Percentiles rank a stretch among this genome's conserved stretches.
Conservation (phyloP, 2,888 invertebrate species). For the Ochropleura leucogaster region DNA sequence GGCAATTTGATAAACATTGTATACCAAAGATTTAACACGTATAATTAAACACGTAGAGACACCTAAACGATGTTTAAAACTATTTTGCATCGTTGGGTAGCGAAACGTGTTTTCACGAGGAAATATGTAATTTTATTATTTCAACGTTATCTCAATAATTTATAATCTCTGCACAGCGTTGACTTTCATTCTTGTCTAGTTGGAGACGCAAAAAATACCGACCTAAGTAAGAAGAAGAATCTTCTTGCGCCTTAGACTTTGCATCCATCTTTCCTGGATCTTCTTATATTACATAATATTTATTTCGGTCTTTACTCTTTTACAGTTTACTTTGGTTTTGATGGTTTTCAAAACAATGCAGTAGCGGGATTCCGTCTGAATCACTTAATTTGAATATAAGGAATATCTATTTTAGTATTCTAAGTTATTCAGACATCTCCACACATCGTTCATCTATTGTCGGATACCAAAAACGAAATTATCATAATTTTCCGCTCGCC, state of each 20-base stretch:
- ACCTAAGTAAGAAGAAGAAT: neutral
- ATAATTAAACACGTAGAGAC: neutral
- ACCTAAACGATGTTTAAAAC: slow-evolving; percentile 1
- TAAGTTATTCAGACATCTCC: slow-evolving; percentile 65
- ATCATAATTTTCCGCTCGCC: slow-evolving; percentile 84
- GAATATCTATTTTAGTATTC: slow-evolving; percentile 22
- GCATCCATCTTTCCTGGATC: neutral
- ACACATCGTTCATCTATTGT: slow-evolving; percentile 67
- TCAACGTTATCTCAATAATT: slow-evolving; percentile 4
- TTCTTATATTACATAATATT: neutral
- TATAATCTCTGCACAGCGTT: neutral
- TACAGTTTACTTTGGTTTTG: neutral
- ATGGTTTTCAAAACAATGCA: neutral
- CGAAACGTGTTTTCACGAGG: neutral
- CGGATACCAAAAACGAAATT: slow-evolving; percentile 71
- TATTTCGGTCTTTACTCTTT: neutral
- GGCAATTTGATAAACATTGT: neutral
- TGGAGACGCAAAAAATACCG: neutral
- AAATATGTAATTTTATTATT: neutral
- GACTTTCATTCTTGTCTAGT: neutral
- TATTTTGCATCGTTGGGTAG: neutral
- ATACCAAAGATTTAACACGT: neutral
- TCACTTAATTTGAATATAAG: neutral
- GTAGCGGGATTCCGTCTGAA: neutral
- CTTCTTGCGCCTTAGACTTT: neutral